Evolutionary conservation across 2,888 invertebrate genomes (phyloP), one percentile per base, ranked within the genome.

Genomic region (Troglohyphantes excavatus): DNA sequence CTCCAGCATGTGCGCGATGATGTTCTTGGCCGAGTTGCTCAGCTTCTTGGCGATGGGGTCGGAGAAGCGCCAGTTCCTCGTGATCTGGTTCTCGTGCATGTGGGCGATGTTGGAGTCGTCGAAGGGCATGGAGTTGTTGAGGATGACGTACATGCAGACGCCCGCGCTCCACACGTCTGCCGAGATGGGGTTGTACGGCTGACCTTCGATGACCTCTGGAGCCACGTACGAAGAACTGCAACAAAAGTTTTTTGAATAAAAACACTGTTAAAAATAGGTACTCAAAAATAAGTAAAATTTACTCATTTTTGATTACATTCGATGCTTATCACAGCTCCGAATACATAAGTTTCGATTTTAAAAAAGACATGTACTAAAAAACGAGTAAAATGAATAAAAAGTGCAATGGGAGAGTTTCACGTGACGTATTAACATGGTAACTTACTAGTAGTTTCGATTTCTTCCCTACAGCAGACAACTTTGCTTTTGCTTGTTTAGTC

Each of bases 211-310:
- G 90, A 98, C 96, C 94, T 98, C 97, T 0, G 97, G 97, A 0
- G 97, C 96, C 0, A 96, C 97, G 93, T 98, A 98, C 3, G 97
- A 96, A 17, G 97, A 94, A n/a, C 97, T 97, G 21, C 17, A 65
- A 43, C 11, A 27, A 21, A 21, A 7, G 21, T 43, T 6, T 43
- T 43, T n/a, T 39, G 39, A 13, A 13, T 7, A 39, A 11, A 39
- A 39, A 11, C 39, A 39, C 13, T 39, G 7, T 13, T n/a, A 6
- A 53, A 17, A 53, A 65, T 27, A 11, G 65, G 26, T 65, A 70
- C n/a, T 39, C 13, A 39, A n/a, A n/a, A n/a, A n/a, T n/a, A n/a
- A n/a, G n/a, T n/a, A n/a, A n/a, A n/a, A n/a, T n/a, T n/a, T n/a
- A n/a, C n/a, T n/a, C n/a, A n/a, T n/a, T n/a, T n/a, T n/a, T n/a